phyloP scores from a whole-genome alignment of 2,797 vertebrate genomes.

The Cirrhinus molitorella region DNA sequence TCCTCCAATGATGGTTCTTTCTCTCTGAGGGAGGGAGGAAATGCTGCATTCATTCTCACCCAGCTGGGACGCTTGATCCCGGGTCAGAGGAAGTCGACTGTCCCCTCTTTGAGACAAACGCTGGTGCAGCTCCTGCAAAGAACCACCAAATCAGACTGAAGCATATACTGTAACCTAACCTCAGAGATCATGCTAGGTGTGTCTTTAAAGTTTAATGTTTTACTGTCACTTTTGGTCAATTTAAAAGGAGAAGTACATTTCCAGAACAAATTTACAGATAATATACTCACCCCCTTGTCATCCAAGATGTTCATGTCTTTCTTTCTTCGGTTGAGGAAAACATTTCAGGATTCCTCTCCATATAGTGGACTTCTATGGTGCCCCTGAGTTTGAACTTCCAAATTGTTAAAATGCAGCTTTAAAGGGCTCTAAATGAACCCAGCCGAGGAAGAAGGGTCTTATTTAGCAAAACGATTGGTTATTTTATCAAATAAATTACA shows the following conservation, averaged over 20 bases:
- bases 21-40: slow-evolving; percentile 79
- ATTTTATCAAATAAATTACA: too few relatives aligned
- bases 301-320: too few relatives aligned
- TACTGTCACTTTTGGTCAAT: neutral
- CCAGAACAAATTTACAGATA: too few relatives aligned
- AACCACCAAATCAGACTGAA: neutral
- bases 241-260: neutral
- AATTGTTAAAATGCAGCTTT: too few relatives aligned
- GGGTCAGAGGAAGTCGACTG: slow-evolving; percentile 56
- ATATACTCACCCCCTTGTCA: too few relatives aligned
- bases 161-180: neutral
- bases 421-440: too few relatives aligned
- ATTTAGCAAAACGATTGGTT: too few relatives aligned
- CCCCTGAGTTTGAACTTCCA: too few relatives aligned
- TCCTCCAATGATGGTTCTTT: slow-evolving; percentile 82
- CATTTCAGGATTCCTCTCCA: too few relatives aligned
- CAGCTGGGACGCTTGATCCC: slow-evolving; percentile 60
- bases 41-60: slow-evolving; percentile 69
- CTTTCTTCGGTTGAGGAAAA: too few relatives aligned
- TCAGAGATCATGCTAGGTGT: neutral
- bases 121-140: slow-evolving; percentile 75
- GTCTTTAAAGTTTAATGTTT: neutral
- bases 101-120: slow-evolving; percentile 68
- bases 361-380: too few relatives aligned
- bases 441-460: too few relatives aligned